Conservation (phyloP, 2,113 vertebrate species). For the Platanista minor region DNA sequence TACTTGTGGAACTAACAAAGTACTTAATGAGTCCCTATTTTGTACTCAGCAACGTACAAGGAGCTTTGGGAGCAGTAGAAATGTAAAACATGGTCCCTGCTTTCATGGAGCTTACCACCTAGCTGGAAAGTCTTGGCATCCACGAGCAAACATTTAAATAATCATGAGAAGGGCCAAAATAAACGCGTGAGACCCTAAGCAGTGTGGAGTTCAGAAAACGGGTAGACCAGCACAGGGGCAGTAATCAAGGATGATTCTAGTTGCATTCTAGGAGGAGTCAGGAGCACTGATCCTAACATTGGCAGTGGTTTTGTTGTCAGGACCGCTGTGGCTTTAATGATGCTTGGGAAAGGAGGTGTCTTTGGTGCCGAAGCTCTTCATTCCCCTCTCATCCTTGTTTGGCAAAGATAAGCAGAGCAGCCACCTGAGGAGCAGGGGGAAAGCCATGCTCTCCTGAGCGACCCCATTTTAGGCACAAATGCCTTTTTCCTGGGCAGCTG, state of each 20-base stretch:
- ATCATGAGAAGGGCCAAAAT: neutral
- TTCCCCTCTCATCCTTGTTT: neutral
- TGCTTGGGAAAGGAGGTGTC: neutral
- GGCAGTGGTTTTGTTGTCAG: neutral
- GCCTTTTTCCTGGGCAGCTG: neutral
- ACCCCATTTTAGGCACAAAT: slow-evolving; percentile 46
- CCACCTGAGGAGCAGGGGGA: neutral
- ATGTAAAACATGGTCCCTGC: no score
- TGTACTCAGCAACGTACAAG: neutral
- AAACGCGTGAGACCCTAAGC: neutral
- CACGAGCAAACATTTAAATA: neutral
- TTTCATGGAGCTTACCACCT: neutral
- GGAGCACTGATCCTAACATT: no score
- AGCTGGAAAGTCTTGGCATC: neutral
- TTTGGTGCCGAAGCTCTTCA: neutral
- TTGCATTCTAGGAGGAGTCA: neutral
- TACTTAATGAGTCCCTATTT: neutral
- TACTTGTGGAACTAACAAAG: neutral
- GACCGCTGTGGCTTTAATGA: neutral
- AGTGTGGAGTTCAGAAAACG: neutral
- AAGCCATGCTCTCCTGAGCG: neutral
- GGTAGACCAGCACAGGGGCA: accelerated
- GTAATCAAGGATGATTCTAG: neutral
- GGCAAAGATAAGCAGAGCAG: neutral
- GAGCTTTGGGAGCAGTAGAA: neutral